These are phyloP conservation scores for Rhynchonycteris naso DNA, from an alignment of 2,797 vertebrate genomes.

Conservation along the genomic window DNA sequence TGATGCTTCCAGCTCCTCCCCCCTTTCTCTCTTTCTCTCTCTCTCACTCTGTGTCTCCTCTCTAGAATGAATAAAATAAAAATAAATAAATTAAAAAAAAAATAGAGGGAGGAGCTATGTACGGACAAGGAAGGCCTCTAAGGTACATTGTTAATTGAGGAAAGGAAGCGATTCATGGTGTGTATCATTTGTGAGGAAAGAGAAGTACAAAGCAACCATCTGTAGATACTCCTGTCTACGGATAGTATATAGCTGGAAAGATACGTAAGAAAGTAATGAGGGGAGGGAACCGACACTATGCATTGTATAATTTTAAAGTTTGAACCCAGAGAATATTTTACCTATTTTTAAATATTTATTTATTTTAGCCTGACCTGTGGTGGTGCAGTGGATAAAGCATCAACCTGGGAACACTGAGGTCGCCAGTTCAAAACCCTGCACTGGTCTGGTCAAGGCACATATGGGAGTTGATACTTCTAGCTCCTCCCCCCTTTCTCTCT, in stretches of 20 bases:
- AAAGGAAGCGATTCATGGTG: background rate
- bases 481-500: too few species aligned
- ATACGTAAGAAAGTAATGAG: background rate
- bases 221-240: background rate
- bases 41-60: too few species aligned
- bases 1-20: too few species aligned
- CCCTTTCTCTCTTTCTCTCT: too few species aligned
- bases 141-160: background rate
- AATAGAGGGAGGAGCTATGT: background rate
- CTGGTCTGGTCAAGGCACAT: too few species aligned
- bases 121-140: background rate
- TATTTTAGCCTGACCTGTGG: too few species aligned
- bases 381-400: too few species aligned
- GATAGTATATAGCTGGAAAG: background rate
- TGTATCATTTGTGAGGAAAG: background rate
- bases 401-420: too few species aligned
- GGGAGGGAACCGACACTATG: background rate
- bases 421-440: too few species aligned
- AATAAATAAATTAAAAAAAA: too few species aligned
- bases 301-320: slow-evolving; percentile 1
- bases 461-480: too few species aligned
- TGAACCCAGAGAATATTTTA: background rate
- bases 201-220: background rate
- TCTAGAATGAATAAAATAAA: too few species aligned
- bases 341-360: background rate